phyloP scores from a whole-genome alignment of 2,888 invertebrate species.

The Drosophila fulvimacula region DNA sequence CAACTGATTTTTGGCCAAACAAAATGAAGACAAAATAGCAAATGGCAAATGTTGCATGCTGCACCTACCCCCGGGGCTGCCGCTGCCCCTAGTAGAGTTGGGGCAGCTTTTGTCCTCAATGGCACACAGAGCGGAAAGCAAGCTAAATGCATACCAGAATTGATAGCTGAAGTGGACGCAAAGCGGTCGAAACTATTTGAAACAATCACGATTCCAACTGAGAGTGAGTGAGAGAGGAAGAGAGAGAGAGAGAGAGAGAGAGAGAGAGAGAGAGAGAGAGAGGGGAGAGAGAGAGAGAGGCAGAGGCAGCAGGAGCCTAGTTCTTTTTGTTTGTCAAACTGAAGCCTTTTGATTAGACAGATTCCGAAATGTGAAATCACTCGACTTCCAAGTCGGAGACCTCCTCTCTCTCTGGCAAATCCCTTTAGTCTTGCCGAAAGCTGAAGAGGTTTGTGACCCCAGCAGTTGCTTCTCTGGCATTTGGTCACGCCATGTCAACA shows the following conservation, averaged over 20 bases:
- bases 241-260: not conserved
- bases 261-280: no score
- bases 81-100: conserved; percentile 11
- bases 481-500: conserved; percentile 52
- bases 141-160: conserved; percentile 34
- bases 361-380: conserved; percentile 1
- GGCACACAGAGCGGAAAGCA: conserved; percentile 30
- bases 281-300: not conserved
- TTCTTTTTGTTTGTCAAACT: conserved; percentile 34
- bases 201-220: conserved; percentile 49
- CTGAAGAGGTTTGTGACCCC: conserved; percentile 17
- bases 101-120: conserved; percentile 57
- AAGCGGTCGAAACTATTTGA: conserved; percentile 53
- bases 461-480: conserved; percentile 12
- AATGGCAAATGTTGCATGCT: conserved; percentile 25
- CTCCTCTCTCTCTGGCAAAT: not conserved
- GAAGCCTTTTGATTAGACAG: conserved; percentile 31
- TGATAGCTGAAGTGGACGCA: conserved; percentile 56
- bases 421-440: conserved; percentile 15
- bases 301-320: conserved; percentile 7
- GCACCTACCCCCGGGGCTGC: not conserved
- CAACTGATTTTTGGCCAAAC: conserved; percentile 65
- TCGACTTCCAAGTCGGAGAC: conserved; percentile 14
- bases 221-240: not conserved
- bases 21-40: conserved; percentile 62